Evolutionary conservation across 1,140 invertebrate genomes (phyloP).

Genomic region (Metopolophium dirhodum): DNA sequence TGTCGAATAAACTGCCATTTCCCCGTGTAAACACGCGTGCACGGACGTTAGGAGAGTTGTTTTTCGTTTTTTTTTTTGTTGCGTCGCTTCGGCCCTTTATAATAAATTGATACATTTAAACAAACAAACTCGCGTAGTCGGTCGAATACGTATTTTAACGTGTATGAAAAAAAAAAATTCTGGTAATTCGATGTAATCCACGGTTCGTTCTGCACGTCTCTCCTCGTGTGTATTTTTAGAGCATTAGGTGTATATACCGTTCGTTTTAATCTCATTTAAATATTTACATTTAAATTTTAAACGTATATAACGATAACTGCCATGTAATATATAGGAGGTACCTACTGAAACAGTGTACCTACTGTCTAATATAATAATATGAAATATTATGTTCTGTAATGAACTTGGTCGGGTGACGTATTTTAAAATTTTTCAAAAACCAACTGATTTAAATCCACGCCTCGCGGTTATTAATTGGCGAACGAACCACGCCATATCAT

Average conservation of each 20-base stretch:
- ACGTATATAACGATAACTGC: neutral
- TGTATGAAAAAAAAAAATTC: neutral
- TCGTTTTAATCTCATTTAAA: neutral
- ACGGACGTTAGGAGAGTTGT: neutral
- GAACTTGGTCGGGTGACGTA: neutral
- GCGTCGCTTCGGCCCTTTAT: neutral
- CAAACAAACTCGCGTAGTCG: neutral
- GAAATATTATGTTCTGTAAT: neutral
- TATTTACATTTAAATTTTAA: neutral
- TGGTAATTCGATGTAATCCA: neutral
- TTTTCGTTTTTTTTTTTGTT: neutral
- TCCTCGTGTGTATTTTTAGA: neutral
- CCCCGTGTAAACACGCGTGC: neutral
- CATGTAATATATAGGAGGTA: neutral
- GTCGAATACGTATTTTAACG: neutral
- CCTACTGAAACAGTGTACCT: too few species aligned
- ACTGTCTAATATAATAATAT: too few species aligned
- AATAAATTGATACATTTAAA: neutral
- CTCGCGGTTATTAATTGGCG: neutral
- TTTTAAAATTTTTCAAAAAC: neutral
- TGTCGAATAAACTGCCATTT: neutral
- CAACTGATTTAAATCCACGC: neutral
- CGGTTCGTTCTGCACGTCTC: neutral
- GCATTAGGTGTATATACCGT: neutral
- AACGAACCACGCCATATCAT: neutral